A percentile compares a stretch with the other conserved stretches of the same genome.
These are phyloP conservation scores for Melikaiella ostensackeni DNA, from an alignment of 2,888 invertebrate genomes.

Conservation along the genomic window DNA sequence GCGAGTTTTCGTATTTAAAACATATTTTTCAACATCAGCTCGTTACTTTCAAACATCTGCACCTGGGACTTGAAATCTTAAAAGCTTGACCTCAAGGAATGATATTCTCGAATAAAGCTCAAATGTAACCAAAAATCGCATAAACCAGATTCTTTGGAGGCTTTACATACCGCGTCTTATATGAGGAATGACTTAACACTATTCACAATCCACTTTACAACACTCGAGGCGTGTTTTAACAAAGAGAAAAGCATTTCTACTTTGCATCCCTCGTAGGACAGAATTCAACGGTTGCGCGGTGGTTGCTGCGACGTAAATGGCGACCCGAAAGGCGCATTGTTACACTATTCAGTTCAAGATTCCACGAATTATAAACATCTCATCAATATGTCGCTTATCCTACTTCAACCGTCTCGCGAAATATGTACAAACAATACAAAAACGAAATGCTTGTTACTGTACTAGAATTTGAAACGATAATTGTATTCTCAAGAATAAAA, in stretches of 20 bases:
- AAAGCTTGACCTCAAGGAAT: neutral
- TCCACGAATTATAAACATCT: neutral
- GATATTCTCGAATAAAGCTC: neutral
- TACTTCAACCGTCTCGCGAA: constrained; percentile 6
- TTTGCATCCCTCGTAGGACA: neutral
- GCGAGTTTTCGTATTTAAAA: neutral
- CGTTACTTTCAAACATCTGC: neutral
- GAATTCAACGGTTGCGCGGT: neutral
- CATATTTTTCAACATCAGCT: neutral
- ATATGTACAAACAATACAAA: neutral
- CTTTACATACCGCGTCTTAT: constrained; percentile 19
- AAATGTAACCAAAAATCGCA: constrained; percentile 14
- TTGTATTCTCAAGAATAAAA: neutral
- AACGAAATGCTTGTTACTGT: neutral
- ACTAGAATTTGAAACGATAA: neutral
- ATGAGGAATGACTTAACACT: constrained; percentile 17
- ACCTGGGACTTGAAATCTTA: neutral
- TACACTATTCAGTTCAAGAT: neutral
- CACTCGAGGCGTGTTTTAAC: neutral
- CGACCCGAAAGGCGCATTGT: constrained; percentile 17
- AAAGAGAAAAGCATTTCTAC: neutral
- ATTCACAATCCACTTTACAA: constrained; percentile 21
- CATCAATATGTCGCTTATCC: neutral
- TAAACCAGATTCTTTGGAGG: neutral
- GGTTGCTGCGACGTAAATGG: constrained; percentile 7